These are phyloP conservation scores for Acheta domesticus DNA, from an alignment of 2,888 invertebrate species.

Conservation along the genomic window DNA sequence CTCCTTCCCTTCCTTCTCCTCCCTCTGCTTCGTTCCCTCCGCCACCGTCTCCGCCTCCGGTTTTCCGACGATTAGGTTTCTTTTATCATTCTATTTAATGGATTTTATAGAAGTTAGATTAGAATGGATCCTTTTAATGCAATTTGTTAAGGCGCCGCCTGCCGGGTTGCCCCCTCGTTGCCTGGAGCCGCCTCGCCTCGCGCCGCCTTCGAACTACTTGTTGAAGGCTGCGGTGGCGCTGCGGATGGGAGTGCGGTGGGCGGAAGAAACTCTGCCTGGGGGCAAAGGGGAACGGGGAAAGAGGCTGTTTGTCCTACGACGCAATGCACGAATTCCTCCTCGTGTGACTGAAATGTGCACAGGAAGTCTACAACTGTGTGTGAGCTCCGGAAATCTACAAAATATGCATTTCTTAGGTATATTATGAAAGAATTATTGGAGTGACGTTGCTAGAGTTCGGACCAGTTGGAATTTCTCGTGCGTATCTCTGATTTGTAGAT, in stretches of 20 bases:
- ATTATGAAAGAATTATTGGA: too few relatives aligned
- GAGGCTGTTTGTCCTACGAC: too few relatives aligned
- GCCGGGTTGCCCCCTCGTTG: neutral
- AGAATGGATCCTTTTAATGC: slow-evolving; percentile 18
- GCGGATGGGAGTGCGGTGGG: neutral
- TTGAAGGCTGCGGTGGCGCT: neutral
- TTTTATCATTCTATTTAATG: slow-evolving; percentile 1
- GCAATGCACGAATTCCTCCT: too few relatives aligned
- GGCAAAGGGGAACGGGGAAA: too few relatives aligned
- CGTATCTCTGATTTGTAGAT: too few relatives aligned
- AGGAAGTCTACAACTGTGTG: too few relatives aligned
- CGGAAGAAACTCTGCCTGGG: too few relatives aligned
- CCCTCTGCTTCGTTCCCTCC: neutral
- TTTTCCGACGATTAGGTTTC: slow-evolving; percentile 18
- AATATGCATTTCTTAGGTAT: too few relatives aligned
- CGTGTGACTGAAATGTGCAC: too few relatives aligned
- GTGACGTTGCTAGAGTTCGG: too few relatives aligned
- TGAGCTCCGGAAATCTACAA: too few relatives aligned
- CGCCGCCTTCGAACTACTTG: neutral
- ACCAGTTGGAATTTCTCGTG: too few relatives aligned
- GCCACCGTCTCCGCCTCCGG: neutral
- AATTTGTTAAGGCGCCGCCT: neutral
- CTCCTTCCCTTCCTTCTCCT: neutral
- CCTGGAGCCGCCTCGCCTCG: neutral
- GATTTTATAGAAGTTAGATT: slow-evolving; percentile 10